A percentile compares a stretch with the other conserved stretches of the same genome.
Conservation (phyloP, 2,888 invertebrate species). For the Tetropium fuscum region DNA sequence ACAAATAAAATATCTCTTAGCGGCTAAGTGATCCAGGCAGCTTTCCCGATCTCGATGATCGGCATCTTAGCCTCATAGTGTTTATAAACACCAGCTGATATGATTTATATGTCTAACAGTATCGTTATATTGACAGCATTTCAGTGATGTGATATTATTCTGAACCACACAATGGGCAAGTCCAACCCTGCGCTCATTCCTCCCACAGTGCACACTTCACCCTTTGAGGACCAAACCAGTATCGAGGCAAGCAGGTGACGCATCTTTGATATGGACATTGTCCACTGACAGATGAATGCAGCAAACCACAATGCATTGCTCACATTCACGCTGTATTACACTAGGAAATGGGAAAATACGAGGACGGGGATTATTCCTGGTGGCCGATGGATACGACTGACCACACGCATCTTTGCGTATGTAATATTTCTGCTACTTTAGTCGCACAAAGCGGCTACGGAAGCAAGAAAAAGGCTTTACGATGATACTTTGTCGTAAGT, state of each 20-base stretch:
- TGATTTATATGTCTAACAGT: too few relatives aligned
- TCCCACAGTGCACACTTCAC: conserved; percentile 43
- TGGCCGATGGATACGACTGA: conserved; percentile 25
- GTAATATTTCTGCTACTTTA: conserved; percentile 6
- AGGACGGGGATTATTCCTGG: conserved; percentile 47
- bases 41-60: too few relatives aligned
- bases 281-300: conserved; percentile 61
- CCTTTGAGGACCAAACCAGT: conserved; percentile 45
- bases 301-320: conserved; percentile 60
- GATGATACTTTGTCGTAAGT: conserved; percentile 9
- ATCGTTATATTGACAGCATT: too few relatives aligned
- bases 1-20: too few relatives aligned
- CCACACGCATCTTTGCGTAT: conserved; percentile 35
- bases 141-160: too few relatives aligned
- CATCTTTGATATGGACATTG: conserved; percentile 57
- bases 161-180: not conserved
- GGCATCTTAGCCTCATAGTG: too few relatives aligned
- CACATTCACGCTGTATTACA: conserved; percentile 62
- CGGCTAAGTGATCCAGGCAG: too few relatives aligned
- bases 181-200: conserved; percentile 35
- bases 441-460: not conserved
- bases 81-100: too few relatives aligned
- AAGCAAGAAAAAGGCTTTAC: conserved; percentile 13
- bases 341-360: conserved; percentile 56
- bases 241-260: conserved; percentile 60